These are phyloP conservation scores for Macrosiphum euphorbiae DNA, from an alignment of 2,888 invertebrate species.

Conservation along the genomic window DNA sequence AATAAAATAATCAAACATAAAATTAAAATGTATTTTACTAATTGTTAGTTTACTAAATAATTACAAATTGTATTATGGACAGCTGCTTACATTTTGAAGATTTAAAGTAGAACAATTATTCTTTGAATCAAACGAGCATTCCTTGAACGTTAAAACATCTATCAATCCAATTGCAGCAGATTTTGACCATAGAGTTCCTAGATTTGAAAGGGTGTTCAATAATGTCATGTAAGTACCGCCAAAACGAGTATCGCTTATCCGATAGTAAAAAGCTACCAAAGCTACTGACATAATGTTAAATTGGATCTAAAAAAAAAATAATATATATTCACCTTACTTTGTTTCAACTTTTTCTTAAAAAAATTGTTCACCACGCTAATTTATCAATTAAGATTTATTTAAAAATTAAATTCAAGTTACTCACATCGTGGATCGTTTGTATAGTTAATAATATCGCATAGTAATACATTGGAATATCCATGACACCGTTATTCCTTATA, in stretches of 20 bases:
- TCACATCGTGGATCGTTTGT: neutral
- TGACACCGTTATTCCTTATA: neutral
- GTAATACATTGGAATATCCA: conserved; percentile 8
- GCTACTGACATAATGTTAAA: conserved; percentile 95
- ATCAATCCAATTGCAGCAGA: conserved; percentile 92
- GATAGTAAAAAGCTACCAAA: conserved; percentile 97
- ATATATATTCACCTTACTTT: neutral
- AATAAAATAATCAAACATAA: neutral
- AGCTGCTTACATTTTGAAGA: conserved; percentile 60
- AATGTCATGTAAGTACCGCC: conserved; percentile 99
- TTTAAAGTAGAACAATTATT: conserved; percentile 68
- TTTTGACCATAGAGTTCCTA: conserved; percentile 97
- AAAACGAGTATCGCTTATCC: conserved; percentile 94
- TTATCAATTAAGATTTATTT: neutral
- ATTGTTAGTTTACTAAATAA: no score
- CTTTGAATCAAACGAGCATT: conserved; percentile 74
- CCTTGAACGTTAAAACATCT: conserved; percentile 86
- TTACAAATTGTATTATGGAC: neutral
- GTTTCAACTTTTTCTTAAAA: neutral
- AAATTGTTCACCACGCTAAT: neutral
- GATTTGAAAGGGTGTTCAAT: conserved; percentile 93
- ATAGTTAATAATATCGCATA: neutral
- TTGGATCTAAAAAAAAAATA: conserved; percentile 29
- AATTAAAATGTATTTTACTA: neutral
- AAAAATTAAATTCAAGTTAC: neutral